Conservation (phyloP, 2,888 invertebrate genomes). For the Idaea biselata region DNA sequence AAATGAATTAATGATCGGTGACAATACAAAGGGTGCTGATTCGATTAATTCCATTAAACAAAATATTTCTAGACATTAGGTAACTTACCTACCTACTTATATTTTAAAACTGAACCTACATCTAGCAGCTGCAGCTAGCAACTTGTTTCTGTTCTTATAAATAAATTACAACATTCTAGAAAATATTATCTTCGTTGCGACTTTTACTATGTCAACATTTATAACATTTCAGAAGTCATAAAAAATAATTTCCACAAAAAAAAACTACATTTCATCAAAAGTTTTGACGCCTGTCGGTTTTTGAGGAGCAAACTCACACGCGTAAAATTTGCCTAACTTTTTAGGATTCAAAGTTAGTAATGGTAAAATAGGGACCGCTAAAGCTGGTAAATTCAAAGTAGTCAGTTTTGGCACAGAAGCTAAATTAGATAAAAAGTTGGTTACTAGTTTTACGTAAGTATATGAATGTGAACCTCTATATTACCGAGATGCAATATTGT, state of each 20-base stretch:
- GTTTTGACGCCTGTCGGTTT: slow-evolving; percentile 7
- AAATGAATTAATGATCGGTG: too few relatives aligned
- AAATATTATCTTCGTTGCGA: background rate
- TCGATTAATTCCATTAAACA: too few relatives aligned
- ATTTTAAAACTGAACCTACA: too few relatives aligned
- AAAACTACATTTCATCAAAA: background rate
- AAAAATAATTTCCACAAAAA: background rate
- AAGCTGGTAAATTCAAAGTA: background rate
- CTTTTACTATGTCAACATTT: background rate
- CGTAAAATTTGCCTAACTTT: slow-evolving; percentile 8
- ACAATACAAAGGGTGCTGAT: too few relatives aligned
- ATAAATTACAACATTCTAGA: background rate
- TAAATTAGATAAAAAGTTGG: slow-evolving; percentile 46
- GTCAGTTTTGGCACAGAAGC: background rate
- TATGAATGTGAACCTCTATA: slow-evolving; percentile 44
- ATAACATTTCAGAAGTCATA: background rate
- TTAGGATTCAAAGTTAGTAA: slow-evolving; percentile 4
- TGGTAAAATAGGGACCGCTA: background rate
- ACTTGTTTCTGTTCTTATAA: background rate
- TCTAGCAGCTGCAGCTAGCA: too few relatives aligned
- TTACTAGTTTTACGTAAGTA: slow-evolving; percentile 4
- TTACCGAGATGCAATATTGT: slow-evolving; percentile 19
- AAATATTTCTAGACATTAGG: too few relatives aligned
- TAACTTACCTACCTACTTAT: too few relatives aligned
- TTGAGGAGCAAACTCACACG: background rate